phyloP scores from a whole-genome alignment of 2,113 vertebrate genomes.

The Chaetura pelagica region DNA sequence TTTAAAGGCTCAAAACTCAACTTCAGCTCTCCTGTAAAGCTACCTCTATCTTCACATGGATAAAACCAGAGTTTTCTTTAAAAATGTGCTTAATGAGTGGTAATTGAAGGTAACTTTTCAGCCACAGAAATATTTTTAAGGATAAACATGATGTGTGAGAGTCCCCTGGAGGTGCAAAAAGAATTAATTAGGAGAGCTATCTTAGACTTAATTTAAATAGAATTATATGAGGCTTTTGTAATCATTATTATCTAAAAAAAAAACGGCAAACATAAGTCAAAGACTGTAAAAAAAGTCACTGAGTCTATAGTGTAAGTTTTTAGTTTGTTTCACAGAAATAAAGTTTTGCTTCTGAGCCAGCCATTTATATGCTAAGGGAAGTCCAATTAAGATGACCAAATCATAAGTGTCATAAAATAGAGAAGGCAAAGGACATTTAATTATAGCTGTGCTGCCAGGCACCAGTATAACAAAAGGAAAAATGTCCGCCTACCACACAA shows the following conservation, averaged over 20 bases:
- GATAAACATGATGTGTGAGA: not conserved
- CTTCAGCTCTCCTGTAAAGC: not conserved
- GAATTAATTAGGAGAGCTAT: not conserved
- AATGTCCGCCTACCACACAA: not conserved
- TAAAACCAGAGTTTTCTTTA: not conserved
- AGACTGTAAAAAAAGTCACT: not conserved
- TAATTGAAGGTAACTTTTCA: not conserved
- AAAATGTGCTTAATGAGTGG: not conserved
- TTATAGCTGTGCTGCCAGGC: slow-evolving; percentile 42
- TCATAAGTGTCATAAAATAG: slow-evolving; percentile 24
- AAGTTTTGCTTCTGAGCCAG: not conserved
- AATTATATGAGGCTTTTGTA: not conserved
- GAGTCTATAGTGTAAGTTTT: not conserved
- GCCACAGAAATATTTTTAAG: not conserved
- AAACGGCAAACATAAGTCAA: not conserved
- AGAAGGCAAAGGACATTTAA: slow-evolving; percentile 47
- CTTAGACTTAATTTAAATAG: not conserved
- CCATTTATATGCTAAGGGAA: not conserved
- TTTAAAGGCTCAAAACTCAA: not conserved
- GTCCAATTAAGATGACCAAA: slow-evolving; percentile 52
- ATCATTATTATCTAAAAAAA: not conserved
- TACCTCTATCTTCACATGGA: not conserved
- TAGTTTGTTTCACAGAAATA: not conserved
- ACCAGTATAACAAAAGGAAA: slow-evolving; percentile 18
- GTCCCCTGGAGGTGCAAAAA: not conserved